Conservation (phyloP, 2,888 invertebrate genomes). For the Drosophila acutilabella region DNA sequence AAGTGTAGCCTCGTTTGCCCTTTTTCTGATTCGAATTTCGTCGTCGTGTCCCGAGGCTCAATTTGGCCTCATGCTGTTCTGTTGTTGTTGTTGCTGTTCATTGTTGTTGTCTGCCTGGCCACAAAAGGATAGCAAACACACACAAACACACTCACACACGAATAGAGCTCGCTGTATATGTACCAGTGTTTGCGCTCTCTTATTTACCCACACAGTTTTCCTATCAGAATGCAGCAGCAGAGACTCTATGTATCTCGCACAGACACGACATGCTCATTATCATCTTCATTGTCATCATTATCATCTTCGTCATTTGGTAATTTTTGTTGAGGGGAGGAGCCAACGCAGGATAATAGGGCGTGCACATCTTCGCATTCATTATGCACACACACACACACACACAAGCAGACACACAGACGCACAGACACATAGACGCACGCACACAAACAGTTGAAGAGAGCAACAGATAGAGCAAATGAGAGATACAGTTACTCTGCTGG, state of each 20-base stretch:
- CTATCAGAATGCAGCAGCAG: conserved; percentile 61
- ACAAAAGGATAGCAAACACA: conserved; percentile 60
- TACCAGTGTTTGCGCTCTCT: conserved; percentile 18
- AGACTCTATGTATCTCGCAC: conserved; percentile 69
- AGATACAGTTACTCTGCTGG: conserved; percentile 57
- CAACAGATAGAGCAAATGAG: conserved; percentile 50
- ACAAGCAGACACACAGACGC: conserved; percentile 28
- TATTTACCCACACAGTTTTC: conserved; percentile 56
- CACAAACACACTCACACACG: conserved; percentile 22
- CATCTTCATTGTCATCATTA: conserved; percentile 10
- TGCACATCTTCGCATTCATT: conserved; percentile 83
- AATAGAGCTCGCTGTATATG: conserved; percentile 7
- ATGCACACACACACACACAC: conserved; percentile 65
- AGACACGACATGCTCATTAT: conserved; percentile 56
- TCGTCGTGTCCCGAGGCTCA: conserved; percentile 22
- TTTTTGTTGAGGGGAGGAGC: conserved; percentile 66
- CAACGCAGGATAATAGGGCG: conserved; percentile 83
- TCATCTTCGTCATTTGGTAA: neutral
- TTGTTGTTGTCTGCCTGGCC: conserved; percentile 58
- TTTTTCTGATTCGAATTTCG: conserved; percentile 71
- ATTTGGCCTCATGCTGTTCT: conserved; percentile 44
- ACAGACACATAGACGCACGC: too few relatives aligned
- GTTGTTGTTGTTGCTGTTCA: conserved; percentile 21
- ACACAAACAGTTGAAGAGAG: conserved; percentile 22
- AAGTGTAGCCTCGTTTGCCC: conserved; percentile 7